phyloP scores from a whole-genome alignment of 2,888 invertebrate genomes.

The Dryocosmus kuriphilus region DNA sequence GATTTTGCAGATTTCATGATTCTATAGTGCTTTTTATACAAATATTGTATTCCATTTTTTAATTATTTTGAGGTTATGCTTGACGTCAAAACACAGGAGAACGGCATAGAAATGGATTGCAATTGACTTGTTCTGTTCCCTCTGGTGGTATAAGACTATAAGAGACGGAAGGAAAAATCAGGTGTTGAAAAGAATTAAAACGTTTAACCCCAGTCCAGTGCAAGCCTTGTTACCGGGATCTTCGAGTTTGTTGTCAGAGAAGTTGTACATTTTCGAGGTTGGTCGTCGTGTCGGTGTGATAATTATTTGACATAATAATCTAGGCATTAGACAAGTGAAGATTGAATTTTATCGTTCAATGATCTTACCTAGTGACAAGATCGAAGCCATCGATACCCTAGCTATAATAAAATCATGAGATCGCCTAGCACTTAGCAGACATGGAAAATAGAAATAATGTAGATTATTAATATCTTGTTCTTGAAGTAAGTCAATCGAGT shows the following conservation, averaged over 20 bases:
- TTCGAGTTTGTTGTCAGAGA: neutral
- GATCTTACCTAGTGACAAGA: neutral
- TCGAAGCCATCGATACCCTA: neutral
- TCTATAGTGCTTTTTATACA: too few species aligned
- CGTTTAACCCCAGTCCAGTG: too few species aligned
- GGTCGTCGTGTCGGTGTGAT: neutral
- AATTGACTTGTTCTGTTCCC: too few species aligned
- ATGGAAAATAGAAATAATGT: neutral
- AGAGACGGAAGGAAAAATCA: too few species aligned
- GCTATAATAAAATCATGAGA: neutral
- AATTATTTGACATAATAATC: neutral
- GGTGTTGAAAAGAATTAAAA: too few species aligned
- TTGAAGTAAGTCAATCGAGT: neutral
- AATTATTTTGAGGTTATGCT: too few species aligned
- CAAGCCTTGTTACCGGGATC: too few species aligned
- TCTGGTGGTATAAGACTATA: too few species aligned
- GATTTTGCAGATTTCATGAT: too few species aligned
- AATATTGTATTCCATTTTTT: too few species aligned
- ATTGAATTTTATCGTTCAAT: slow-evolving; percentile 12
- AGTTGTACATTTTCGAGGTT: neutral
- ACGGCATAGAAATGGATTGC: too few species aligned
- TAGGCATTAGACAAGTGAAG: neutral
- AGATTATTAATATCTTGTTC: neutral
- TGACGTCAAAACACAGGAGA: too few species aligned
- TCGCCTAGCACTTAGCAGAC: neutral